Percentiles rank a stretch among this genome's conserved stretches.
Evolutionary conservation across 2,888 invertebrate genomes (phyloP).

Genomic region (Orthonevra nobilis): DNA sequence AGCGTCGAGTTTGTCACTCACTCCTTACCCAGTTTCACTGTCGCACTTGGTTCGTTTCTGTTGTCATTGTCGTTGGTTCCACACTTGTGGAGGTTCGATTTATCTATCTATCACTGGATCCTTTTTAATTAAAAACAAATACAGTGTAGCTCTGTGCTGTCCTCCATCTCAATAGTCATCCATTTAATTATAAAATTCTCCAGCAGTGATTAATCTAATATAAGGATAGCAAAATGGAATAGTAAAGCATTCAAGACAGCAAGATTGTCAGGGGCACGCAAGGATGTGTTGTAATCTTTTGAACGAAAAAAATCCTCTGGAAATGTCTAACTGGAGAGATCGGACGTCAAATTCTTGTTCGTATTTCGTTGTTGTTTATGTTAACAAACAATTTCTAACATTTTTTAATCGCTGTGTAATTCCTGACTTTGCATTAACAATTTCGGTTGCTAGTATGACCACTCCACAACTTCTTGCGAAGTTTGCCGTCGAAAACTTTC

Average conservation of each 20-base stretch:
- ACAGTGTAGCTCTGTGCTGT: slow-evolving; percentile 18
- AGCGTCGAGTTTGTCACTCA: not conserved
- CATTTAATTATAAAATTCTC: slow-evolving; percentile 61
- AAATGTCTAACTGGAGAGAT: too few relatives aligned
- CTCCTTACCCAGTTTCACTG: slow-evolving; percentile 5
- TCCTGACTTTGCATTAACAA: too few relatives aligned
- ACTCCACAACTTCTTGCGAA: too few relatives aligned
- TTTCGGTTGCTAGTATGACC: too few relatives aligned
- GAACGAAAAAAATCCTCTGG: too few relatives aligned
- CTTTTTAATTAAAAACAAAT: slow-evolving; percentile 69
- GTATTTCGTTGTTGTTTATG: too few relatives aligned
- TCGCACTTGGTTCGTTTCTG: slow-evolving; percentile 4
- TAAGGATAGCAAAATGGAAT: slow-evolving; percentile 10
- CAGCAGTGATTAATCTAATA: slow-evolving; percentile 48
- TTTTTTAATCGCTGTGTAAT: too few relatives aligned
- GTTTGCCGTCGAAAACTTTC: too few relatives aligned
- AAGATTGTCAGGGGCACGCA: not conserved
- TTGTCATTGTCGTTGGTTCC: slow-evolving; percentile 23
- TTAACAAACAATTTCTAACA: too few relatives aligned
- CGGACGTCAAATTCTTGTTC: too few relatives aligned
- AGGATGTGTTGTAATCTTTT: too few relatives aligned
- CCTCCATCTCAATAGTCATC: not conserved
- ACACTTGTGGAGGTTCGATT: too few relatives aligned
- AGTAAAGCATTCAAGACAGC: slow-evolving; percentile 4
- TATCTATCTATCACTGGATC: slow-evolving; percentile 57